phyloP scores from a whole-genome alignment of 2,113 vertebrate species.

The Malurus elegans region DNA sequence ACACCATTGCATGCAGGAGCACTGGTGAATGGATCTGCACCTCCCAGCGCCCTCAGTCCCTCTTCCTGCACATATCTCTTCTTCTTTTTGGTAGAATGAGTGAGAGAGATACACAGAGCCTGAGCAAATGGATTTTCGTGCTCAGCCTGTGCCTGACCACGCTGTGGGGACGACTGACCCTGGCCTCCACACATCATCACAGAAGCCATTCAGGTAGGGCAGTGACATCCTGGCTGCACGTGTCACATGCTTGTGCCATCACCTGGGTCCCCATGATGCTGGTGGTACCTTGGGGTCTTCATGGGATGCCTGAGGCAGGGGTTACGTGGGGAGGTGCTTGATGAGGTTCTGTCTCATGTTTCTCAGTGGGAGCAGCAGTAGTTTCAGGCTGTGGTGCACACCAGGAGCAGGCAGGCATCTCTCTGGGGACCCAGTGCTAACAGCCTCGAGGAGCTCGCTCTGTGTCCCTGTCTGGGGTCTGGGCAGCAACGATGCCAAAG shows the following conservation, averaged over 20 bases:
- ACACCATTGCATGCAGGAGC: accelerated
- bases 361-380: not conserved
- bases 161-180: slow-evolving; percentile 84
- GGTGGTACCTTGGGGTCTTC: not conserved
- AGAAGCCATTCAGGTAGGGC: slow-evolving; percentile 86
- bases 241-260: accelerated
- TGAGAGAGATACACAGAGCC: slow-evolving; percentile 81
- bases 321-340: accelerated
- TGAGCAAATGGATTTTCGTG: slow-evolving; percentile 84
- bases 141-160: slow-evolving; percentile 85
- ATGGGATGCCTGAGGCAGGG: not conserved
- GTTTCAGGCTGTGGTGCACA: accelerated
- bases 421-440: not conserved
- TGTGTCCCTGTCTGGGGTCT: not conserved
- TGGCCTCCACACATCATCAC: slow-evolving; percentile 80
- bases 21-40: not conserved
- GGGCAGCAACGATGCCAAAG: not conserved
- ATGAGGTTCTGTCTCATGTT: not conserved
- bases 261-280: accelerated
- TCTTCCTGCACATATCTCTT: not conserved
- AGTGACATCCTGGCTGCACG: accelerated
- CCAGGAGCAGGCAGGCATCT: accelerated
- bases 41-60: not conserved
- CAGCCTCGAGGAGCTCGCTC: not conserved
- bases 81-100: slow-evolving; percentile 77